Evolutionary conservation across 2,113 vertebrate genomes (phyloP).

Genomic region (Reinhardtius hippoglossoides): DNA sequence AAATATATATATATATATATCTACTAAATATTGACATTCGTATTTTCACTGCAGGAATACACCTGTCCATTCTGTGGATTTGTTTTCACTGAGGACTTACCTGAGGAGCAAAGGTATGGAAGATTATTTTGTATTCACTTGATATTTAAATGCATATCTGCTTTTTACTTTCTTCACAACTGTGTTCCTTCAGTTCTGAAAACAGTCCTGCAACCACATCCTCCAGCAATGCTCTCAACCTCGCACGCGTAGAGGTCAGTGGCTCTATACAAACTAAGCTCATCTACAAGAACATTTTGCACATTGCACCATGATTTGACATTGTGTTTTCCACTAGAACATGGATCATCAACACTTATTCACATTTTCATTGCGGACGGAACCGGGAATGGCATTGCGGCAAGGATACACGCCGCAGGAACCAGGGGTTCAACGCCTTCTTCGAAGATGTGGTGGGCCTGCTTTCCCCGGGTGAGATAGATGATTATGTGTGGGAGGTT

Average conservation of each 20-base stretch:
- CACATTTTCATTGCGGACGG: constrained; percentile 79
- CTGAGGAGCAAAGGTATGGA: constrained; percentile 88
- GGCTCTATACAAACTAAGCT: background rate
- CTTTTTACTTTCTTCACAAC: background rate
- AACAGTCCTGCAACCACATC: constrained; percentile 85
- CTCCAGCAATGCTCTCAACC: constrained; percentile 84
- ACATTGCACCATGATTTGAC: constrained; percentile 17
- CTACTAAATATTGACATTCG: background rate
- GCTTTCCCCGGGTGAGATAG: constrained; percentile 91
- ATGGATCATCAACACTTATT: constrained; percentile 89
- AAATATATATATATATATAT: background rate
- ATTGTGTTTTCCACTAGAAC: constrained; percentile 75
- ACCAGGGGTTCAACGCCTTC: constrained; percentile 73
- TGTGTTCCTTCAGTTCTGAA: constrained; percentile 81
- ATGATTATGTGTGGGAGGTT: too few relatives aligned
- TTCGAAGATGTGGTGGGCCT: constrained; percentile 89
- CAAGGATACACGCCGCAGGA: constrained; percentile 89
- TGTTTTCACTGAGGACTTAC: constrained; percentile 94
- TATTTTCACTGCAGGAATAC: constrained; percentile 84
- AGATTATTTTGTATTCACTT: background rate
- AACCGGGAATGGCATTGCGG: constrained; percentile 83
- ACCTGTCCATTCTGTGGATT: constrained; percentile 94
- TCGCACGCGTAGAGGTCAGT: constrained; percentile 89
- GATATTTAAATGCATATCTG: background rate
- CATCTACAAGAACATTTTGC: background rate